phyloP scores from a whole-genome alignment of 2,888 invertebrate species.

The Patella caerulea region DNA sequence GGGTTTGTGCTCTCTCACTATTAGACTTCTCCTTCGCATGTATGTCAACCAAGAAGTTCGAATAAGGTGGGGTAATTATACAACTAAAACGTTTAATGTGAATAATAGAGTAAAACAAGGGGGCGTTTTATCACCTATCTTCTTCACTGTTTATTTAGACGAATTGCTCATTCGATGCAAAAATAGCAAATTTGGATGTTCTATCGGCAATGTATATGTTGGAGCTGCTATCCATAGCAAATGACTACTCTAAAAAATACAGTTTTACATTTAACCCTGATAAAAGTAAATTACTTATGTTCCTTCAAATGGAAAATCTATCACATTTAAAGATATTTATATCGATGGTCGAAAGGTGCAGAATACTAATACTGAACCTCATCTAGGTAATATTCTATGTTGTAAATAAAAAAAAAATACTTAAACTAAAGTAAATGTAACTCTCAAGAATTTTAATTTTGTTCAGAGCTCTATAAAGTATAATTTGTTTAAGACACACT shows the following conservation, averaged over 20 bases:
- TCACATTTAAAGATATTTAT: background rate
- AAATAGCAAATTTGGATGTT: conserved; percentile 5
- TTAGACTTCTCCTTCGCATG: background rate
- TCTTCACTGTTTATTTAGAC: conserved; percentile 22
- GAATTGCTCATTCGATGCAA: conserved; percentile 15
- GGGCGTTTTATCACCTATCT: conserved; percentile 19
- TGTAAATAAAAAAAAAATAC: background rate
- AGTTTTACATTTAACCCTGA: background rate
- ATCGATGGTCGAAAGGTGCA: background rate
- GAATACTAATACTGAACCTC: background rate
- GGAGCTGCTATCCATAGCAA: no score
- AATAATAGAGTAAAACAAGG: conserved; percentile 20
- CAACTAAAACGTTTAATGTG: conserved; percentile 17
- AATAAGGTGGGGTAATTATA: background rate
- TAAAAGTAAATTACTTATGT: conserved; percentile 16
- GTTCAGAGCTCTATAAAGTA: background rate
- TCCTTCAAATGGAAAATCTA: conserved; percentile 18
- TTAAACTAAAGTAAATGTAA: background rate
- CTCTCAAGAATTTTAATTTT: background rate
- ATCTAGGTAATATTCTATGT: background rate
- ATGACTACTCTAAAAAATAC: no score
- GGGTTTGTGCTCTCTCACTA: background rate
- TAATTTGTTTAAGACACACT: background rate
- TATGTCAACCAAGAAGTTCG: background rate
- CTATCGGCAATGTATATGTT: background rate